phyloP scores from a whole-genome alignment of 1,140 invertebrate genomes.

The Drosophila sp. region DNA sequence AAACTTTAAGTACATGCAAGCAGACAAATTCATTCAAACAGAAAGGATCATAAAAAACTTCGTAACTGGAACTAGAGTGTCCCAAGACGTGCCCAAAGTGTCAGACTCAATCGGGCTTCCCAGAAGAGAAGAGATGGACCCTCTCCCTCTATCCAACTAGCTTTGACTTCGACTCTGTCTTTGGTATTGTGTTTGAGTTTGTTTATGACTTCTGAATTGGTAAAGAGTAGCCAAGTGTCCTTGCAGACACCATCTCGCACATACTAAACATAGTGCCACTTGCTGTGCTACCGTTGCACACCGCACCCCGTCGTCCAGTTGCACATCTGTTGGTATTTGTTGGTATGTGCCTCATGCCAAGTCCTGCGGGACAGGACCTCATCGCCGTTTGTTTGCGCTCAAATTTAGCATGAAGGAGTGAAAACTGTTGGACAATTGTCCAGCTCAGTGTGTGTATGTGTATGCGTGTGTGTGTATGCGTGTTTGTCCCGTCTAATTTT shows the following conservation, averaged over 20 bases:
- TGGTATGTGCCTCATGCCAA: constrained; percentile 39
- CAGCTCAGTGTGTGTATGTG: no score
- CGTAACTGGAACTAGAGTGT: constrained; percentile 37
- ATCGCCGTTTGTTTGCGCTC: constrained; percentile 30
- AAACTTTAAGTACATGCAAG: constrained; percentile 42
- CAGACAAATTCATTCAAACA: constrained; percentile 40
- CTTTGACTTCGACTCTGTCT: not conserved
- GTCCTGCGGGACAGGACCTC: constrained; percentile 38
- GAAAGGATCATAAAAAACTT: constrained; percentile 32
- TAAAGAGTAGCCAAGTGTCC: constrained; percentile 40
- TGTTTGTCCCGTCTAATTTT: constrained; percentile 34
- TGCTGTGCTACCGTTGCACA: constrained; percentile 48
- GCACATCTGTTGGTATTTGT: constrained; percentile 31
- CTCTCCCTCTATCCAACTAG: not conserved
- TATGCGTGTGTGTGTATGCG: constrained; percentile 8
- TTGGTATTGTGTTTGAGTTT: constrained; percentile 35
- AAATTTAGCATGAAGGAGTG: constrained; percentile 71
- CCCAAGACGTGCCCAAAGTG: constrained; percentile 33
- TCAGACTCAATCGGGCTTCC: constrained; percentile 14
- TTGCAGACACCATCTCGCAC: not conserved
- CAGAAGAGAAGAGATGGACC: constrained; percentile 23
- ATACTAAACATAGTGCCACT: constrained; percentile 33
- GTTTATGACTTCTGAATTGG: constrained; percentile 62
- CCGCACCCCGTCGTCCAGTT: constrained; percentile 23
- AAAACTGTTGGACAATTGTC: constrained; percentile 56